phyloP scores from a whole-genome alignment of 2,797 vertebrate species.

The Sebastolobus alascanus region DNA sequence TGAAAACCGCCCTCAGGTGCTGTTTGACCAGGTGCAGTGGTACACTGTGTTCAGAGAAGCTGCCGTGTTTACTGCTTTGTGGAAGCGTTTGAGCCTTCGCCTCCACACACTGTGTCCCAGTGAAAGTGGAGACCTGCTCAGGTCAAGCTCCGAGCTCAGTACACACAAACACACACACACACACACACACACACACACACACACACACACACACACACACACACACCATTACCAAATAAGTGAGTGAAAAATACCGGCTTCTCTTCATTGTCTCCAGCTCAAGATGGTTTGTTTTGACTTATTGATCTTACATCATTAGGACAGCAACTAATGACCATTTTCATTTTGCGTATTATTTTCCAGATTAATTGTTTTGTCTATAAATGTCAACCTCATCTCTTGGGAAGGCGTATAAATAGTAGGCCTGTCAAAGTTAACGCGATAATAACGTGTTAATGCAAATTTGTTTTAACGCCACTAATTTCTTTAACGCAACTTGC shows the following conservation, averaged over 20 bases:
- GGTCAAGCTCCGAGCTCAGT: conserved; percentile 10
- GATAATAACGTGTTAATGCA: no score
- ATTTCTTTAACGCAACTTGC: no score
- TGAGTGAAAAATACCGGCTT: neutral
- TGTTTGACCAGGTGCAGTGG: conserved; percentile 56
- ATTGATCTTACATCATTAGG: neutral
- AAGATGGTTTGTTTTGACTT: neutral
- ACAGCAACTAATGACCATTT: no score
- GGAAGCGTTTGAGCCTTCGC: conserved; percentile 40
- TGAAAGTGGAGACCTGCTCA: conserved; percentile 19
- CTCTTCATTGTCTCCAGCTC: neutral
- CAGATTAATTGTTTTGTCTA: no score
- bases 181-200: neutral
- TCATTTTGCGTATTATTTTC: neutral
- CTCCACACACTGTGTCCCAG: conserved; percentile 35
- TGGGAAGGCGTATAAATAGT: no score
- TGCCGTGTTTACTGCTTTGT: conserved; percentile 44
- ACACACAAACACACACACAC: conserved; percentile 6
- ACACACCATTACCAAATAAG: neutral
- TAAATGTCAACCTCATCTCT: no score
- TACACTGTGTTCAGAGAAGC: conserved; percentile 33
- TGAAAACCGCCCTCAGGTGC: conserved; percentile 62
- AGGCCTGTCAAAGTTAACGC: no score
- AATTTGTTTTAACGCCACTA: no score
- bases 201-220: neutral